phyloP scores from a whole-genome alignment of 2,113 vertebrate species.

The Bufo gargarizans region DNA sequence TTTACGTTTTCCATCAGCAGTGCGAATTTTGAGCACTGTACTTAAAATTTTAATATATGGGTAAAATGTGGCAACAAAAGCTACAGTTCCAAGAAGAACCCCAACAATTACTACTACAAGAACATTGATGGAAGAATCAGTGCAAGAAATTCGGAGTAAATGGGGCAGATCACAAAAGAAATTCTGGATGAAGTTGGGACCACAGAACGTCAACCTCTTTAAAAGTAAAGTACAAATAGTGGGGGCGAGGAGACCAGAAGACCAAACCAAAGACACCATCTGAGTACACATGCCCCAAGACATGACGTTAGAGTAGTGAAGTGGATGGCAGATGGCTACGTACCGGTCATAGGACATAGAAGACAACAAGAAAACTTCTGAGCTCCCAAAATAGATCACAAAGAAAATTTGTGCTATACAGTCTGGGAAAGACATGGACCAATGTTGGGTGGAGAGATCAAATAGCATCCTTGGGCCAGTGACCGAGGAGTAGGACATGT shows the following conservation, averaged over 20 bases:
- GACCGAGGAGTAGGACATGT: constrained; percentile 59
- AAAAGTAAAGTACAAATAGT: not conserved
- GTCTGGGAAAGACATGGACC: constrained; percentile 28
- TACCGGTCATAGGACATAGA: constrained; percentile 62
- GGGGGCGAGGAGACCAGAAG: not conserved
- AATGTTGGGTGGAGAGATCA: constrained; percentile 44
- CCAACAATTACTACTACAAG: not conserved
- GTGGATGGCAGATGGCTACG: constrained; percentile 60
- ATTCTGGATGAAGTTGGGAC: constrained; percentile 31
- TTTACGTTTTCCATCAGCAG: not conserved
- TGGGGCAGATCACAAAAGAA: constrained; percentile 63
- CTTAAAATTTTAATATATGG: constrained; percentile 62
- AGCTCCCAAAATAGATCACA: constrained; percentile 53
- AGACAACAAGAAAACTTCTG: constrained; percentile 59
- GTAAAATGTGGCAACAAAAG: constrained; percentile 52
- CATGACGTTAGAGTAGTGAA: constrained; percentile 58
- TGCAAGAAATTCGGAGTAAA: constrained; percentile 59
- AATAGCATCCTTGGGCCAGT: constrained; percentile 61
- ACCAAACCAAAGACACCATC: not conserved
- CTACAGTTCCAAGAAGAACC: not conserved
- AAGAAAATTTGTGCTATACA: constrained; percentile 60
- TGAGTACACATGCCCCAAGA: constrained; percentile 51
- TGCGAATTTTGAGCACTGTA: constrained; percentile 46
- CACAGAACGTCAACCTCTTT: constrained; percentile 1
- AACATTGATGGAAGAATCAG: constrained; percentile 52